A percentile compares a stretch with the other conserved stretches of the same genome.
Evolutionary conservation across 2,888 invertebrate species (phyloP).

Genomic region (Orchesella flavescens): DNA sequence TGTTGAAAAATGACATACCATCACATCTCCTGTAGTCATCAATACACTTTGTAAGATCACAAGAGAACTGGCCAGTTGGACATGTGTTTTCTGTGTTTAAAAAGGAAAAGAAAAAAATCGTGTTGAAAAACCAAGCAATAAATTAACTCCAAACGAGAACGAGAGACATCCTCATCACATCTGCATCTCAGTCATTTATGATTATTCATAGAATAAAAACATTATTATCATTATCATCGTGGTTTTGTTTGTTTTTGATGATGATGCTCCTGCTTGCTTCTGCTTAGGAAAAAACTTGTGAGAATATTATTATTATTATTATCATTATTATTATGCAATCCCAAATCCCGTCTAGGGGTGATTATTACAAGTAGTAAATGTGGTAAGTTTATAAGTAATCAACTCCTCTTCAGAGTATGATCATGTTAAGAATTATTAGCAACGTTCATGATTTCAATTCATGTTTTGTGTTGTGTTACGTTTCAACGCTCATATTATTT

Average conservation of each 20-base stretch:
- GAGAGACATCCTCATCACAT: no score
- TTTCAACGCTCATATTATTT: constrained; percentile 8
- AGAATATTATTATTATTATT: constrained; percentile 44
- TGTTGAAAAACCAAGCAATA: constrained; percentile 44
- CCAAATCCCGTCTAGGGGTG: constrained; percentile 28
- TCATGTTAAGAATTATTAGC: constrained; percentile 17
- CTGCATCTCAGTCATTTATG: no score
- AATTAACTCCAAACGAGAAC: constrained; percentile 31
- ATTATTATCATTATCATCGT: no score
- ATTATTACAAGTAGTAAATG: constrained; percentile 1
- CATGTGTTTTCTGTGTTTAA: constrained; percentile 57
- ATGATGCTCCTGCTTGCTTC: not conserved
- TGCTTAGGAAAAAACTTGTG: constrained; percentile 9
- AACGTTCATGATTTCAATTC: constrained; percentile 16
- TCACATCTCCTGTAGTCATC: constrained; percentile 65
- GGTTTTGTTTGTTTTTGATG: constrained; percentile 27
- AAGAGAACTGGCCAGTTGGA: constrained; percentile 64
- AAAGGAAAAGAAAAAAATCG: constrained; percentile 38
- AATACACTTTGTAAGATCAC: constrained; percentile 68
- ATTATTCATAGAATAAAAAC: no score
- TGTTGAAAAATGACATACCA: constrained; percentile 42
- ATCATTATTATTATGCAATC: constrained; percentile 44
- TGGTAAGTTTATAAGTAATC: not conserved
- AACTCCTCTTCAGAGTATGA: not conserved
- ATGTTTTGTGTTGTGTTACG: no score